Percentiles rank a stretch among this genome's conserved stretches.
Conservation (phyloP, 1,140 invertebrate genomes). For the Holcopasites calliopsidis region DNA sequence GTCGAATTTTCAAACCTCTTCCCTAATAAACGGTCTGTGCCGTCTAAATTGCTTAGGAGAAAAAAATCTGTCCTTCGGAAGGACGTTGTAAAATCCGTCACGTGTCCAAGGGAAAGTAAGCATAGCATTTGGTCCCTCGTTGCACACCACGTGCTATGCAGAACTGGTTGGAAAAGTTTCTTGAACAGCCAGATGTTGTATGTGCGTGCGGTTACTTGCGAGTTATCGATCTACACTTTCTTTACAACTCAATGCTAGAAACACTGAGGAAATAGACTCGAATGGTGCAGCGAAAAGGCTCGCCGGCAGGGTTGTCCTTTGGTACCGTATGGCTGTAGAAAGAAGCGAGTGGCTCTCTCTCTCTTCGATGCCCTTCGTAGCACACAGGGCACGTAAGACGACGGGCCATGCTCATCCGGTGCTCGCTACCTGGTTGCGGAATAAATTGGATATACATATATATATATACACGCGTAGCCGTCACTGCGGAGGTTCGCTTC, state of each 20-base stretch:
- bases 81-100: neutral
- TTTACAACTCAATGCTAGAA: too few species aligned
- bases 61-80: neutral
- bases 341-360: neutral
- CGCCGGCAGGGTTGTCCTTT: conserved; percentile 15
- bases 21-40: too few species aligned
- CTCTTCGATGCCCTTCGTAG: conserved; percentile 26
- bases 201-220: too few species aligned
- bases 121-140: neutral
- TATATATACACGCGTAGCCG: neutral
- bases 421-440: conserved; percentile 43
- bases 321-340: conserved; percentile 11
- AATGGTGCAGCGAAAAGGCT: neutral
- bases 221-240: neutral
- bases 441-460: conserved; percentile 39
- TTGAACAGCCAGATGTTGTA: neutral
- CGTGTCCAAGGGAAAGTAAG: neutral
- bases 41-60: neutral
- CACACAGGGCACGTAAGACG: conserved; percentile 47
- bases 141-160: neutral
- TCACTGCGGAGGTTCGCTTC: conserved; percentile 28
- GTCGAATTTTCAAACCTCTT: too few species aligned
- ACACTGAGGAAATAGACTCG: too few species aligned
- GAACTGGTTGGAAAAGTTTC: neutral
- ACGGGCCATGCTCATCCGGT: conserved; percentile 48